Conservation (phyloP, 2,888 invertebrate species). For the Eristalis tenax region DNA sequence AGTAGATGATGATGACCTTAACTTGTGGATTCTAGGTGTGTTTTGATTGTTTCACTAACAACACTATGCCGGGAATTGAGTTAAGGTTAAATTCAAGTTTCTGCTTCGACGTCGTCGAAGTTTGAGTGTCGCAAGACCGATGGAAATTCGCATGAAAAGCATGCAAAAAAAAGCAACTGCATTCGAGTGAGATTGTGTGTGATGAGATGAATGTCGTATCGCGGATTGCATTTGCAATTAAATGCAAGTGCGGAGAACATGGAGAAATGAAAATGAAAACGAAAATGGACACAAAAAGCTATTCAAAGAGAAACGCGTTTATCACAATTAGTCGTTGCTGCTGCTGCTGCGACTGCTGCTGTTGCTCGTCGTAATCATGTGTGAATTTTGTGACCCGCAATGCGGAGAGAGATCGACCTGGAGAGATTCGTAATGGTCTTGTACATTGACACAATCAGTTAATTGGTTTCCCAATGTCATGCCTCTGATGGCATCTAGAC, state of each 20-base stretch:
- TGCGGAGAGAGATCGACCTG: slow-evolving; percentile 1
- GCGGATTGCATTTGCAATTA: slow-evolving; percentile 48
- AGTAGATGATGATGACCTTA: slow-evolving; percentile 53
- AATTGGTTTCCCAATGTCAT: background rate
- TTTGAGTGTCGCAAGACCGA: background rate
- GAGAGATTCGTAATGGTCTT: slow-evolving; percentile 17
- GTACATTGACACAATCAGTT: slow-evolving; percentile 3
- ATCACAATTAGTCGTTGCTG: slow-evolving; percentile 19
- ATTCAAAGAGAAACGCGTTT: slow-evolving; percentile 36
- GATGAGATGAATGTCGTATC: slow-evolving; percentile 51
- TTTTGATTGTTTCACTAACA: slow-evolving; percentile 1
- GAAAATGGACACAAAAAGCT: background rate
- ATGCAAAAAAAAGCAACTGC: background rate
- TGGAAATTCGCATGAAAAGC: background rate
- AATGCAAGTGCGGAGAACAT: slow-evolving; percentile 1
- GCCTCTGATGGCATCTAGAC: background rate
- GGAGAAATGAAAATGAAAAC: background rate
- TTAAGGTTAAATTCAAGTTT: slow-evolving; percentile 9
- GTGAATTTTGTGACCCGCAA: slow-evolving; percentile 23
- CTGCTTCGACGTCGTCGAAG: background rate
- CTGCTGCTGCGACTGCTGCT: background rate
- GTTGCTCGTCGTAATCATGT: slow-evolving; percentile 11
- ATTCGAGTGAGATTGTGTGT: slow-evolving; percentile 7
- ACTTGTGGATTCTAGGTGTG: slow-evolving; percentile 54
- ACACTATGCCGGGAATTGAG: slow-evolving; percentile 21